A percentile compares a stretch with the other conserved stretches of the same genome.
phyloP scores from a whole-genome alignment of 2,797 vertebrate species.

The Sebastes hubbsi region DNA sequence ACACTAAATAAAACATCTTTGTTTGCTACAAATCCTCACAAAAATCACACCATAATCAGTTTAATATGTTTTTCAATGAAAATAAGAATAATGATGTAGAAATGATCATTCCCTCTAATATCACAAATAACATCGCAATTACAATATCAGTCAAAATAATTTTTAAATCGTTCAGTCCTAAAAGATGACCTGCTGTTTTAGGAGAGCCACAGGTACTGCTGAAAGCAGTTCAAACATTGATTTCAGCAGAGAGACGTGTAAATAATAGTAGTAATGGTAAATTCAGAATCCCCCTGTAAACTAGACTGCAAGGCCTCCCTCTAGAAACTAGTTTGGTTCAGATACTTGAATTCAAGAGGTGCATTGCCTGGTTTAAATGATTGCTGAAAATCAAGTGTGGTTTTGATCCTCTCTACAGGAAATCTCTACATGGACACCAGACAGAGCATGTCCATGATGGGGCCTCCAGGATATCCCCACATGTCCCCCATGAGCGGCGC shows the following conservation, averaged over 20 bases:
- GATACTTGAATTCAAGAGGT: neutral
- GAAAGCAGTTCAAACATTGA: neutral
- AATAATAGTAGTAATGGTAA: neutral
- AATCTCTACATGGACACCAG: conserved; percentile 93
- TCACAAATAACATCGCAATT: no score
- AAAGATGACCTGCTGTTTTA: neutral
- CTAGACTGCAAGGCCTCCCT: neutral
- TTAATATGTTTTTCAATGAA: no score
- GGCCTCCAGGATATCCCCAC: conserved; percentile 90
- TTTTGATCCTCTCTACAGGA: conserved; percentile 73
- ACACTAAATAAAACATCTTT: no score
- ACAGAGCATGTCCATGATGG: conserved; percentile 93
- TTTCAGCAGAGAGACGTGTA: neutral
- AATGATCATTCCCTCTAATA: no score
- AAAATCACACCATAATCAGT: no score
- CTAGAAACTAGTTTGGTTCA: neutral
- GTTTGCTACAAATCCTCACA: no score
- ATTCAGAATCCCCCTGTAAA: neutral
- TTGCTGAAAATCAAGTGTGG: neutral
- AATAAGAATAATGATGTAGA: no score
- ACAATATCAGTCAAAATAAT: no score
- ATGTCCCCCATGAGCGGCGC: conserved; percentile 89
- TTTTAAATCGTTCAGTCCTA: no score
- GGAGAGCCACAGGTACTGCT: neutral
- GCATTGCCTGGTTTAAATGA: neutral